Percentiles rank a stretch among this genome's conserved stretches.
Conservation (phyloP, 2,797 vertebrate genomes). For the Simalia tracyae region DNA sequence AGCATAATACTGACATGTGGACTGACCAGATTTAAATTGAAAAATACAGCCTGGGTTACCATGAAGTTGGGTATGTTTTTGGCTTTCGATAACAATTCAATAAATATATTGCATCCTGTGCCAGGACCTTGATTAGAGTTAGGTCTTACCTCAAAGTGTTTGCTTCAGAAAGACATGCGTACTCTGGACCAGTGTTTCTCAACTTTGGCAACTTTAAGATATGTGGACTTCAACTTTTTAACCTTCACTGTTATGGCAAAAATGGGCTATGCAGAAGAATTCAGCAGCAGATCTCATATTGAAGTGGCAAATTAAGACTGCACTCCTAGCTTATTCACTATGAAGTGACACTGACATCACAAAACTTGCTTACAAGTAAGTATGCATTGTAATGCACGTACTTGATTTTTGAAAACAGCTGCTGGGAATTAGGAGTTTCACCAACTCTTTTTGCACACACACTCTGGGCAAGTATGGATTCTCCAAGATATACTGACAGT, state of each 20-base stretch:
- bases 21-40: neutral
- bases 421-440: conserved; percentile 6
- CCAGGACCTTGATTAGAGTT: neutral
- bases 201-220: neutral
- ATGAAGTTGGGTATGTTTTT: neutral
- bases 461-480: conserved; percentile 25
- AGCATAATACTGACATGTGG: neutral
- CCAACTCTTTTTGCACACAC: neutral
- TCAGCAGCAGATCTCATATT: conserved; percentile 49
- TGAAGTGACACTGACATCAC: neutral
- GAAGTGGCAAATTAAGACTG: conserved; percentile 30
- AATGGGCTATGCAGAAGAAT: conserved; percentile 11
- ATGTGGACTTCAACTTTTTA: neutral
- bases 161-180: no score
- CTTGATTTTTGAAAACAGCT: conserved; percentile 29
- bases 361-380: neutral
- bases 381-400: neutral
- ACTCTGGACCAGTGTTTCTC: no score
- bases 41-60: neutral
- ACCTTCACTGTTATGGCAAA: accelerated
- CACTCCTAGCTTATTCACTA: neutral
- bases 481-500: conserved; percentile 47
- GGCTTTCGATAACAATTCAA: neutral
- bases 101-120: neutral
- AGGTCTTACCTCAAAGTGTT: neutral